A percentile compares a stretch with the other conserved stretches of the same genome.
These are phyloP conservation scores for Murina feae DNA, from an alignment of 2,113 vertebrate species.

Conservation along the genomic window DNA sequence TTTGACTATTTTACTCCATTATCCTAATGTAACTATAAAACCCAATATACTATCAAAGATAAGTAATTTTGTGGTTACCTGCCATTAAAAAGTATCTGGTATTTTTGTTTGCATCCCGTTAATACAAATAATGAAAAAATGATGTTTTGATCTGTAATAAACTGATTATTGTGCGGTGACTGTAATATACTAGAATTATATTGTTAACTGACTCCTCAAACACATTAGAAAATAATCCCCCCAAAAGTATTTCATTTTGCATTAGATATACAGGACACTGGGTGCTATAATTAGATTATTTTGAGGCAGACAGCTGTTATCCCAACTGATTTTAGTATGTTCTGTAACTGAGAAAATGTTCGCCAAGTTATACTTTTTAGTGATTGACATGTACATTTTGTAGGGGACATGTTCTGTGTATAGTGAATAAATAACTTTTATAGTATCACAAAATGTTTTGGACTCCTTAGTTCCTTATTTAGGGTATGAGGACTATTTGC, in stretches of 20 bases:
- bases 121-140: slow-evolving; percentile 59
- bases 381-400: slow-evolving; percentile 71
- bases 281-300: slow-evolving; percentile 72
- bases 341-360: slow-evolving; percentile 72
- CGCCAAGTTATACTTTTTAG: slow-evolving; percentile 66
- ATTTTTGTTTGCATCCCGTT: slow-evolving; percentile 63
- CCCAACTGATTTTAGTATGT: slow-evolving; percentile 63
- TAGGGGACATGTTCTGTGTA: slow-evolving; percentile 69
- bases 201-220: slow-evolving; percentile 59
- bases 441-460: slow-evolving; percentile 67
- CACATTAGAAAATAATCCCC: slow-evolving; percentile 42
- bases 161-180: slow-evolving; percentile 64
- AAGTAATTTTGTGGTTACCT: slow-evolving; percentile 60
- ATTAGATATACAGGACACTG: slow-evolving; percentile 56
- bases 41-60: slow-evolving; percentile 50
- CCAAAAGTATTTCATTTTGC: slow-evolving; percentile 54
- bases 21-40: slow-evolving; percentile 55
- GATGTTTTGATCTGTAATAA: slow-evolving; percentile 59
- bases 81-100: slow-evolving; percentile 55
- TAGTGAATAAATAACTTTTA: slow-evolving; percentile 74
- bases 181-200: slow-evolving; percentile 64
- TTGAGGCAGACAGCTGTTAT: slow-evolving; percentile 66
- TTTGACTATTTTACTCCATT: slow-evolving; percentile 46
- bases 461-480: slow-evolving; percentile 66
- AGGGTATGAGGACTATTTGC: slow-evolving; percentile 52